Evolutionary conservation across 2,888 invertebrate species (phyloP).

Genomic region (Watsonalla cultraria): DNA sequence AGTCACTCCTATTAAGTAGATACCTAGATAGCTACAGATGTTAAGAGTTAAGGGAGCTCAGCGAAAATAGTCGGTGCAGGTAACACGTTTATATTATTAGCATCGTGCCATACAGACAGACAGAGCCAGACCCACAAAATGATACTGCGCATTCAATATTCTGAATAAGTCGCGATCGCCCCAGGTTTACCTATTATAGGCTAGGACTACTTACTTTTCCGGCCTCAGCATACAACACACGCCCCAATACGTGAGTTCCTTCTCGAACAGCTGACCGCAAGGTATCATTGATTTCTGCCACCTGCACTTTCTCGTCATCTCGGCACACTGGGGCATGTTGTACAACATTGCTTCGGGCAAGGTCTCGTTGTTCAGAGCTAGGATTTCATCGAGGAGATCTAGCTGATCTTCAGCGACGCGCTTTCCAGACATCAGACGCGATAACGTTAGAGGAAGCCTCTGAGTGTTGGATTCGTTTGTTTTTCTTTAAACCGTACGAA

Average conservation of each 20-base stretch:
- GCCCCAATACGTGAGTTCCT: slow-evolving; percentile 44
- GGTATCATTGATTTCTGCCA: slow-evolving; percentile 37
- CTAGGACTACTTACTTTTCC: slow-evolving; percentile 29
- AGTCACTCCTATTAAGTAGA: too few relatives aligned
- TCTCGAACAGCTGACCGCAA: slow-evolving; percentile 43
- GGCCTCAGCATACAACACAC: slow-evolving; percentile 52
- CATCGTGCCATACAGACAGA: too few relatives aligned
- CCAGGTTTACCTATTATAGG: too few relatives aligned
- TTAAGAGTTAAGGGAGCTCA: too few relatives aligned
- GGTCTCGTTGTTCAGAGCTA: slow-evolving; percentile 32
- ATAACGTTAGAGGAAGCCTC: slow-evolving; percentile 29
- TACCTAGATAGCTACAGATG: too few relatives aligned
- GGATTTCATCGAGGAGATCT: slow-evolving; percentile 31
- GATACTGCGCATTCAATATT: too few relatives aligned
- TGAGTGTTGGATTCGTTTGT: slow-evolving; percentile 15
- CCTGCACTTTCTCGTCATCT: slow-evolving; percentile 39
- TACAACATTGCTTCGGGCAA: slow-evolving; percentile 36
- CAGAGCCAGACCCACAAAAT: too few relatives aligned
- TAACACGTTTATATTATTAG: too few relatives aligned
- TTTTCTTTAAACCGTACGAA: slow-evolving; percentile 14
- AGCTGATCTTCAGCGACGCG: slow-evolving; percentile 26
- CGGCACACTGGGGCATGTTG: slow-evolving; percentile 37
- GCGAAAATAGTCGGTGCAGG: too few relatives aligned
- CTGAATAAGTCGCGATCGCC: too few relatives aligned
- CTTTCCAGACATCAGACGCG: slow-evolving; percentile 34